Conservation (phyloP, 1,140 invertebrate species). For the Centruroides vittatus region DNA sequence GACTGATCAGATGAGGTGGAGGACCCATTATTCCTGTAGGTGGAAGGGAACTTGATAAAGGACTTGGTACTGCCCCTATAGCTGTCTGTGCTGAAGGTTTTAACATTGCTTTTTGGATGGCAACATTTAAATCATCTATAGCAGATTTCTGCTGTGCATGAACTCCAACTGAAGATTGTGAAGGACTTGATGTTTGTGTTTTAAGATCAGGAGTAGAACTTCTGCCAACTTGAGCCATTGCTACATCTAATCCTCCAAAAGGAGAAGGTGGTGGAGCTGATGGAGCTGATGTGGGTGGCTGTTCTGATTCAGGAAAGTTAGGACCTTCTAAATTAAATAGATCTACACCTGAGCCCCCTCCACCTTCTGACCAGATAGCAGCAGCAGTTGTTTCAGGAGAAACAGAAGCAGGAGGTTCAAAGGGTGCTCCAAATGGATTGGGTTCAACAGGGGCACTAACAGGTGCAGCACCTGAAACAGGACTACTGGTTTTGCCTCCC, state of each 20-base stretch:
- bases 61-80: not conserved
- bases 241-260: constrained; percentile 12
- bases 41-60: constrained; percentile 6
- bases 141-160: constrained; percentile 27
- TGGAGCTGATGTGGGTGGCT: constrained; percentile 4
- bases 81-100: not conserved
- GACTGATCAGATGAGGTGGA: not conserved
- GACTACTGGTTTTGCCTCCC: not conserved
- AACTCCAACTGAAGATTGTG: constrained; percentile 21
- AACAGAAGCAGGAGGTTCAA: constrained; percentile 4
- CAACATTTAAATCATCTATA: constrained; percentile 53
- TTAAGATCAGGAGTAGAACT: constrained; percentile 3
- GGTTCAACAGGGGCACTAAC: not conserved
- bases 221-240: not conserved
- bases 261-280: constrained; percentile 14
- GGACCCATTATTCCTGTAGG: not conserved
- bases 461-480: not conserved
- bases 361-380: constrained; percentile 1
- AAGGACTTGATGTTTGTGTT: constrained; percentile 11
- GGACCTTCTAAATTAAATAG: constrained; percentile 10
- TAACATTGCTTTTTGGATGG: constrained; percentile 42
- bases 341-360: not conserved
- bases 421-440: constrained; percentile 11
- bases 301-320: constrained; percentile 3
- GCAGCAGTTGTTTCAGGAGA: constrained; percentile 5